Conservation (phyloP, 2,797 vertebrate species). For the Psittacula derbiana region DNA sequence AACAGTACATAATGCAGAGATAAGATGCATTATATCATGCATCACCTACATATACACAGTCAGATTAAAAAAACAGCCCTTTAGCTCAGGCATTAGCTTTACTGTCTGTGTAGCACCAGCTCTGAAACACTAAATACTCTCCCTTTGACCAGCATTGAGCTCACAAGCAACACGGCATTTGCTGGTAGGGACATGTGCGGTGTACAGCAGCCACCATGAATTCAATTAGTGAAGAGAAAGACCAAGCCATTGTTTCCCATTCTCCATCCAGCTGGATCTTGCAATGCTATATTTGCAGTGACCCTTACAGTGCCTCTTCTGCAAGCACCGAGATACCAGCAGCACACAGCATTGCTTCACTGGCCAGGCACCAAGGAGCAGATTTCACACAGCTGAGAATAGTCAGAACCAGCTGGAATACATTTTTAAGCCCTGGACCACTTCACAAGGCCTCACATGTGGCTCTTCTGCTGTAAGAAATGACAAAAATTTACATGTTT, state of each 20-base stretch:
- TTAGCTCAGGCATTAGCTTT: neutral
- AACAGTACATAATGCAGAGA: neutral
- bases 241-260: neutral
- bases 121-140: neutral
- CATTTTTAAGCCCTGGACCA: neutral
- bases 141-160: neutral
- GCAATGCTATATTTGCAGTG: fast-evolving
- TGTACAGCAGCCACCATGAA: neutral
- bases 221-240: neutral
- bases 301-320: neutral
- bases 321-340: neutral
- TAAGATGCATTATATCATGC: neutral
- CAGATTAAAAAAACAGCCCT: neutral
- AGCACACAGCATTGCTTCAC: neutral
- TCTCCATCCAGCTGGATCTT: neutral
- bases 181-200: neutral
- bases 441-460: neutral
- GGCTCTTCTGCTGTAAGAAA: neutral
- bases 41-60: fast-evolving
- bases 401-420: constrained; percentile 7
- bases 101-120: neutral
- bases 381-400: neutral
- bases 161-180: neutral
- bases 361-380: fast-evolving
- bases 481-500: neutral